Evolutionary conservation across 2,888 invertebrate genomes (phyloP).

Genomic region (Neoascia interrupta): DNA sequence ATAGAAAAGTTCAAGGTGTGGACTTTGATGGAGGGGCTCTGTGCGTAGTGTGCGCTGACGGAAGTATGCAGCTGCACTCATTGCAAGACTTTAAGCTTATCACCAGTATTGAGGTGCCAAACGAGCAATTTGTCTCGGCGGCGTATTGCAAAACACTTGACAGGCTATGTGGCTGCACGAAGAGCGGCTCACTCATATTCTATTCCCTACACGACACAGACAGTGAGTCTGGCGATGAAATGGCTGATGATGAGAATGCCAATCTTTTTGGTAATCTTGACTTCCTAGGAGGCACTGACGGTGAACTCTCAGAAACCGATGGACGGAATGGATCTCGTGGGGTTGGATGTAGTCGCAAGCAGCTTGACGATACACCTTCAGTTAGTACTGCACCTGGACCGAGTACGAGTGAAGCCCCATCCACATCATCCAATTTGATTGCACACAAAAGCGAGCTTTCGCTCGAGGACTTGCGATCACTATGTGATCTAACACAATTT

Average conservation of each 20-base stretch:
- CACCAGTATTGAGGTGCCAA: conserved; percentile 85
- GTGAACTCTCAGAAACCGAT: conserved; percentile 75
- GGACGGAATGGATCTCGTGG: conserved; percentile 65
- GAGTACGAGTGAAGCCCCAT: conserved; percentile 71
- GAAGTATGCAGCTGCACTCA: conserved; percentile 86
- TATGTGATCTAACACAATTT: conserved; percentile 88
- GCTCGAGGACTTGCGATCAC: conserved; percentile 83
- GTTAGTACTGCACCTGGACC: conserved; percentile 22
- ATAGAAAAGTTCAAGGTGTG: conserved; percentile 72
- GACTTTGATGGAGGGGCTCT: conserved; percentile 82
- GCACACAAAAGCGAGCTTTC: conserved; percentile 83
- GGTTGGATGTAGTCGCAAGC: conserved; percentile 33
- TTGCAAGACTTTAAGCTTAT: conserved; percentile 85
- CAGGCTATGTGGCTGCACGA: conserved; percentile 90
- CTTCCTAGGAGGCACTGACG: conserved; percentile 33
- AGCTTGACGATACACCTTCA: conserved; percentile 15
- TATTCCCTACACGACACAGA: conserved; percentile 88
- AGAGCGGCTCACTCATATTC: conserved; percentile 90
- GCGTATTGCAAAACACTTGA: conserved; percentile 94
- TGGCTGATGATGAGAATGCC: conserved; percentile 83
- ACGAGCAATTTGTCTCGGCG: conserved; percentile 88
- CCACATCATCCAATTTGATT: conserved; percentile 77
- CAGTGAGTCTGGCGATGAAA: conserved; percentile 86
- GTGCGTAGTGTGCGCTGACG: conserved; percentile 88
- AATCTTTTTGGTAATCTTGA: conserved; percentile 70